Evolutionary conservation across 1,140 invertebrate genomes (phyloP).

Genomic region (Ladona fulva): DNA sequence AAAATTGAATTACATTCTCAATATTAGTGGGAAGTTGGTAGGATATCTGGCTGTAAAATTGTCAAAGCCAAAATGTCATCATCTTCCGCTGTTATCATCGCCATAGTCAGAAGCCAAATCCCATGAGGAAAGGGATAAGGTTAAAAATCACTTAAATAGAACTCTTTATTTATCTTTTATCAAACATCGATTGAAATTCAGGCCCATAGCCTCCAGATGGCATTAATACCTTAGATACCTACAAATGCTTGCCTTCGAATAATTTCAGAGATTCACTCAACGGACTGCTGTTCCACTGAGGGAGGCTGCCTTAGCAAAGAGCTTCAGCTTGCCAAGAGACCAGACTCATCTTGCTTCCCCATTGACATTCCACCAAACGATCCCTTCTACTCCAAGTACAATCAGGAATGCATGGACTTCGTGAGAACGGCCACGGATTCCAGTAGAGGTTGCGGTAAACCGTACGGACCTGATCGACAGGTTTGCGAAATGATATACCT

Average conservation of each 20-base stretch:
- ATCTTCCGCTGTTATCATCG: too few species aligned
- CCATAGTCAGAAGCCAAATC: too few species aligned
- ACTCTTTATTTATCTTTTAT: too few species aligned
- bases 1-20: too few species aligned
- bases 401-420: conserved; percentile 74
- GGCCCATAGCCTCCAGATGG: too few species aligned
- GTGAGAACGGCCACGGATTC: conserved; percentile 65
- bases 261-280: conserved; percentile 50
- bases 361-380: conserved; percentile 76
- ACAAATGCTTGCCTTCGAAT: neutral
- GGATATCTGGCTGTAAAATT: too few species aligned
- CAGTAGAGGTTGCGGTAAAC: conserved; percentile 52
- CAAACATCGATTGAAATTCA: too few species aligned
- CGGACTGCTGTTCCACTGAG: conserved; percentile 57
- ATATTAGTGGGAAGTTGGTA: too few species aligned
- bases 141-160: too few species aligned
- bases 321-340: conserved; percentile 16
- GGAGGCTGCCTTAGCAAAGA: conserved; percentile 43
- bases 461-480: conserved; percentile 58
- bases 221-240: too few species aligned
- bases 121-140: too few species aligned
- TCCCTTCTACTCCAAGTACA: conserved; percentile 57
- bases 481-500: conserved; percentile 33
- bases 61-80: too few species aligned
- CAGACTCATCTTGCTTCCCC: conserved; percentile 62